phyloP scores from a whole-genome alignment of 2,113 vertebrate genomes.

The Pardalotus punctatus region DNA sequence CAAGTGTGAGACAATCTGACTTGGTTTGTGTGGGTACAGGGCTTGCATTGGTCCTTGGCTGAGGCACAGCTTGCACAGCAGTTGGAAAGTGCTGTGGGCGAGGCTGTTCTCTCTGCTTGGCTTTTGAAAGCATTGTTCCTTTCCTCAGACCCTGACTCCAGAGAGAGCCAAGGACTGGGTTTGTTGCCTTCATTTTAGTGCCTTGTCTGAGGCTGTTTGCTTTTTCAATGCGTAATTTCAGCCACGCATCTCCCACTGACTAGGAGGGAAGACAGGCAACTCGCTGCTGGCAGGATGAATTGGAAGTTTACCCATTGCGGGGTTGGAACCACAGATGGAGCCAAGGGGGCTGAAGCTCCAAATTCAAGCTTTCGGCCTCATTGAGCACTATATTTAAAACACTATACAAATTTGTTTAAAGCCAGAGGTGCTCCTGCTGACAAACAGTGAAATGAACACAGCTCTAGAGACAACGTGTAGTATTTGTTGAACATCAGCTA shows the following conservation, averaged over 20 bases:
- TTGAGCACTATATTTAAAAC: background rate
- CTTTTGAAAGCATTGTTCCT: background rate
- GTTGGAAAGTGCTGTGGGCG: rapidly evolving
- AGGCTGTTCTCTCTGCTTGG: background rate
- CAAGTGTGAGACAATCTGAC: background rate
- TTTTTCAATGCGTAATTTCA: background rate
- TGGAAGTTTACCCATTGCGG: background rate
- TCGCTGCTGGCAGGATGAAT: rapidly evolving
- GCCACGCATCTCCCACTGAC: background rate
- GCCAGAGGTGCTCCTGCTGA: background rate
- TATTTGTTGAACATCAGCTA: background rate
- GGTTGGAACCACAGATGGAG: background rate
- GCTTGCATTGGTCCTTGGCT: background rate
- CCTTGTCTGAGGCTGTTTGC: background rate
- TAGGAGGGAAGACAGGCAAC: background rate
- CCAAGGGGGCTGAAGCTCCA: background rate
- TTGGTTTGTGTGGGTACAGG: background rate
- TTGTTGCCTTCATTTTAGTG: background rate
- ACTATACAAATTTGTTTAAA: background rate
- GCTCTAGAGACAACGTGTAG: background rate
- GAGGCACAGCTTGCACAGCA: background rate
- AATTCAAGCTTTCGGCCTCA: background rate
- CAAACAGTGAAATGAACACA: background rate
- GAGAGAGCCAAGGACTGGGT: background rate
- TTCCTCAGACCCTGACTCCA: background rate